Evolutionary conservation across 2,888 invertebrate species (phyloP), one percentile per base, ranked within the genome.

Genomic region (Bugulina stolonifera): DNA sequence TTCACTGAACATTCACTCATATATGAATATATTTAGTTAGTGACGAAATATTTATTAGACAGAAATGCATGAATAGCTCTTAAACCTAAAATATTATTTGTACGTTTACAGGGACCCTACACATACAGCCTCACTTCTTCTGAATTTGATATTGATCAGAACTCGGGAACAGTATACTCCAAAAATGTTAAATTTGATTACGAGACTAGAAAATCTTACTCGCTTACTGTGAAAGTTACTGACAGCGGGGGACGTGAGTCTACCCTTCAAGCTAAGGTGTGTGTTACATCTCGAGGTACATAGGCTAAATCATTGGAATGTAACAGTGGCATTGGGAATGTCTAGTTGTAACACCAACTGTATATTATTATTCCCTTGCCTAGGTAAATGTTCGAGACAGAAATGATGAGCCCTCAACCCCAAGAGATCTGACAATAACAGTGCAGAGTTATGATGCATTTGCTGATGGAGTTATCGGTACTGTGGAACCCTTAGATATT

Each of bases 401-500:
- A 82, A 96, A 96, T 83, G 95, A 96, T 79, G 93, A 91, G 81
- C 93, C 94, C 23, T 94, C 93, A 0, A 89, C 89, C 1, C 88
- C 93, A 27, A 88, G 95, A 79, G 91, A 91, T 14, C 91, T 92
- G 0, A 91, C 92, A 79, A 73, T 83, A n/a, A 91, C 91, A 79
- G 91, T 93, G 79, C 90, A 90, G 72, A 87, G 88, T 74, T 89
- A 91, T 78, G 77, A 79, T 32, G 91, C 93, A 0, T 14, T 32
- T 3, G 64, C 32, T 14, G 82, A 88, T 29, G 91, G 91, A n/a
- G 91, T 91, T 85, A 90, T 97, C 75, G 96, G 94, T 5, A 90
- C 94, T 83, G 91, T 96, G 0, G 92, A 91, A 84, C 97, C 97
- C 0, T 91, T 93, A 80, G 97, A 97, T 86, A 89, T 91, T 0